Evolutionary conservation across 2,113 vertebrate species (phyloP).

Genomic region (Triplophysa rosa): DNA sequence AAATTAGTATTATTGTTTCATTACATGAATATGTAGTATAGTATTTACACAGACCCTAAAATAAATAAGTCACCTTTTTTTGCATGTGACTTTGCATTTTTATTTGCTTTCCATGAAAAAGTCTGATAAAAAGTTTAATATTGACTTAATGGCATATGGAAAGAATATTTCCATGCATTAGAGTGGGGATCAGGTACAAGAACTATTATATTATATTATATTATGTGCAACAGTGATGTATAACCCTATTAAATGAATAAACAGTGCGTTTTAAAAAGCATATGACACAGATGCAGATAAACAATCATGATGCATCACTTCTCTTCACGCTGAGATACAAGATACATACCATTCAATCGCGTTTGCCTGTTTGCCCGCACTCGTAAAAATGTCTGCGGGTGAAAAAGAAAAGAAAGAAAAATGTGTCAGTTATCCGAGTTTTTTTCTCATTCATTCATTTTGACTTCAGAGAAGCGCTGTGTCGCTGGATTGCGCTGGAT

Average conservation of each 20-base stretch:
- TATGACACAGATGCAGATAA: neutral
- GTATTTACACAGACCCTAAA: too few relatives aligned
- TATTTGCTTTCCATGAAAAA: too few relatives aligned
- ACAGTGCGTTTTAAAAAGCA: neutral
- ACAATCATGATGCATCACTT: neutral
- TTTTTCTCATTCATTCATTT: neutral
- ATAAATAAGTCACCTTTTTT: too few relatives aligned
- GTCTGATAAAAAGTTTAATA: too few relatives aligned
- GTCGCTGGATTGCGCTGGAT: slow-evolving; percentile 70
- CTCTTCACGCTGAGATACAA: neutral
- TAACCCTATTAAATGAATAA: neutral
- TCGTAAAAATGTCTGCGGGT: slow-evolving; percentile 91
- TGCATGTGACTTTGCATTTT: too few relatives aligned
- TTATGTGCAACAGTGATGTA: neutral
- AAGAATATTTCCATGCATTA: neutral
- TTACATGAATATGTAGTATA: too few relatives aligned
- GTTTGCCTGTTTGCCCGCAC: slow-evolving; percentile 98
- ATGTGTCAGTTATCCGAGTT: slow-evolving; percentile 52
- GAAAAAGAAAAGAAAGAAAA: slow-evolving; percentile 61
- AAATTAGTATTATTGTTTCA: too few relatives aligned
- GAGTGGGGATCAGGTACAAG: neutral
- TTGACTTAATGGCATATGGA: neutral
- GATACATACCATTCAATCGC: slow-evolving; percentile 95
- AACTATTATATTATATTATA: neutral
- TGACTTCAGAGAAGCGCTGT: neutral